These are phyloP conservation scores for Hippocampus kuda DNA, from an alignment of 2,797 vertebrate species.

Conservation along the genomic window DNA sequence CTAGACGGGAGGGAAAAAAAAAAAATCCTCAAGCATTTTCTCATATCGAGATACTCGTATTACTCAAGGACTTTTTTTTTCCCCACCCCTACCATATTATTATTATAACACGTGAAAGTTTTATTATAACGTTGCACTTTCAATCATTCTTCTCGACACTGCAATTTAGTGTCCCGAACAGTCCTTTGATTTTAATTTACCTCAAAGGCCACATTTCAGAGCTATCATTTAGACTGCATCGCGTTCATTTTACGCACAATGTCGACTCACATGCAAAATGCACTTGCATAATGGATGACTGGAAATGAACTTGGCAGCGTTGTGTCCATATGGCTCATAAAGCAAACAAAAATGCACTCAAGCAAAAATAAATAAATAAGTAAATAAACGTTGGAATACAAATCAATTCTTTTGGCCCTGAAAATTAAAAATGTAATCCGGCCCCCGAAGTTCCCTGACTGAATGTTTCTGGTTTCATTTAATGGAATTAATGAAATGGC, in stretches of 20 bases:
- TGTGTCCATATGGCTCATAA: neutral
- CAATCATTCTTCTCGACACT: neutral
- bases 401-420: slow-evolving; percentile 2
- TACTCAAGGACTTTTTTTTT: too few relatives aligned
- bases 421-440: neutral
- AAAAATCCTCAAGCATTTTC: too few relatives aligned
- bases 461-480: neutral
- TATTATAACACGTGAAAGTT: neutral
- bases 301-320: neutral
- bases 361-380: neutral
- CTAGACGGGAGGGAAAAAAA: too few relatives aligned
- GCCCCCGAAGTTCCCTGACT: neutral
- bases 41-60: too few relatives aligned
- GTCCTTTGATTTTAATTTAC: neutral
- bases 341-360: slow-evolving; percentile 7
- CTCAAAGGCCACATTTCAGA: neutral
- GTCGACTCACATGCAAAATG: neutral
- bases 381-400: neutral
- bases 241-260: neutral
- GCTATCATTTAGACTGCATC: neutral
- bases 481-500: neutral
- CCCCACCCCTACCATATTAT: neutral
- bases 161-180: neutral
- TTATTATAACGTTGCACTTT: neutral
- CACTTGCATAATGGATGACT: slow-evolving; percentile 2